A percentile compares a stretch with the other conserved stretches of the same genome.
Conservation (phyloP, 2,113 vertebrate genomes). For the Delphinapterus leucas region DNA sequence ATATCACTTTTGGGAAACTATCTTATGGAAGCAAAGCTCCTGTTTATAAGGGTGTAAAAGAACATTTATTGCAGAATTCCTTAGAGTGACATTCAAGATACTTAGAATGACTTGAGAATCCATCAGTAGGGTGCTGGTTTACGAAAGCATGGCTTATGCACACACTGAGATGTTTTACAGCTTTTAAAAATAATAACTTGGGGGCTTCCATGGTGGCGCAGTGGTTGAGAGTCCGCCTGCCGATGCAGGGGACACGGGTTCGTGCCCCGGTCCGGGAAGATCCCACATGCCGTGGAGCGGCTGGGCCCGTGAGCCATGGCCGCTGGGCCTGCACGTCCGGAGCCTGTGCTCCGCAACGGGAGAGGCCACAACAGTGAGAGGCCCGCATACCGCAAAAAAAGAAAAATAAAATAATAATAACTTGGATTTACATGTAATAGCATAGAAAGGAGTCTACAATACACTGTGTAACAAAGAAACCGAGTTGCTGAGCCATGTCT, state of each 20-base stretch:
- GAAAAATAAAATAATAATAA: background rate
- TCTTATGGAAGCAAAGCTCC: background rate
- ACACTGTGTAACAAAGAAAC: background rate
- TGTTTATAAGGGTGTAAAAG: background rate
- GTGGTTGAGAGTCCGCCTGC: no score
- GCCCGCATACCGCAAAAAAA: no score
- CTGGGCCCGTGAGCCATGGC: no score
- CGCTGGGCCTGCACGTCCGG: no score
- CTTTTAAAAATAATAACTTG: background rate
- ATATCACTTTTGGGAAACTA: background rate
- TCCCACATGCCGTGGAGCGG: no score
- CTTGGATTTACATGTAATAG: background rate
- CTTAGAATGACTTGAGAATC: background rate
- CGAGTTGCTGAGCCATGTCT: background rate
- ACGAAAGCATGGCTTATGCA: background rate
- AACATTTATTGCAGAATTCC: background rate
- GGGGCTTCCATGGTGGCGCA: no score
- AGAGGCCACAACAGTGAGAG: no score
- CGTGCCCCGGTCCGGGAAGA: no score
- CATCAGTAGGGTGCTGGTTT: background rate
- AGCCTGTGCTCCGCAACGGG: no score
- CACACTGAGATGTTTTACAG: background rate
- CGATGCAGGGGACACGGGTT: no score
- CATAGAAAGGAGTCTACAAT: background rate
- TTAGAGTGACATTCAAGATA: background rate